Percentiles rank a stretch among this genome's conserved stretches.
Evolutionary conservation across 2,888 invertebrate genomes (phyloP).

Genomic region (Prosapia bicincta): DNA sequence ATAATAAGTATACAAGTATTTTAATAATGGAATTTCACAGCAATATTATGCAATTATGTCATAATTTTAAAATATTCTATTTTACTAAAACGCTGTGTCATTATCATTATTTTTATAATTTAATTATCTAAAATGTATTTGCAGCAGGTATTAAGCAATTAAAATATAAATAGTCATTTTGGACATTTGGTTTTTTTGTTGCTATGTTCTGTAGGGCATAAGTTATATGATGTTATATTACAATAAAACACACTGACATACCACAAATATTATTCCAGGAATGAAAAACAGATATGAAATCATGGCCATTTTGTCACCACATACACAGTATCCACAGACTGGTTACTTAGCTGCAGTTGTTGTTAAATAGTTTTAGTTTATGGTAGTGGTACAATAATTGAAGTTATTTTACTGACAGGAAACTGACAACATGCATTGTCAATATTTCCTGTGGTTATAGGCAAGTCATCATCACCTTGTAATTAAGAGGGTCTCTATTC

Average conservation of each 20-base stretch:
- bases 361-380: neutral
- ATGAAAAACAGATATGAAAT: neutral
- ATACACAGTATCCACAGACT: neutral
- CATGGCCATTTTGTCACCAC: neutral
- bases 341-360: neutral
- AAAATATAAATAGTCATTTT: too few relatives aligned
- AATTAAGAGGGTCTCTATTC: neutral
- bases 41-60: too few relatives aligned
- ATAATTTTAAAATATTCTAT: too few relatives aligned
- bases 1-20: too few relatives aligned
- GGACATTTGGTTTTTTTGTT: too few relatives aligned
- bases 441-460: neutral
- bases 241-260: neutral
- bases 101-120: too few relatives aligned
- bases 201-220: too few relatives aligned
- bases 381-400: neutral
- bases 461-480: neutral
- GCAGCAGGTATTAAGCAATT: too few relatives aligned
- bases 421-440: neutral
- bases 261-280: neutral
- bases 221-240: too few relatives aligned
- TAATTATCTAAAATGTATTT: too few relatives aligned
- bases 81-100: too few relatives aligned
- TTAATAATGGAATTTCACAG: too few relatives aligned
- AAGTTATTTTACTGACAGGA: neutral